A percentile compares a stretch with the other conserved stretches of the same genome.
phyloP scores from a whole-genome alignment of 1,140 invertebrate genomes.

The Uloborus diversus region DNA sequence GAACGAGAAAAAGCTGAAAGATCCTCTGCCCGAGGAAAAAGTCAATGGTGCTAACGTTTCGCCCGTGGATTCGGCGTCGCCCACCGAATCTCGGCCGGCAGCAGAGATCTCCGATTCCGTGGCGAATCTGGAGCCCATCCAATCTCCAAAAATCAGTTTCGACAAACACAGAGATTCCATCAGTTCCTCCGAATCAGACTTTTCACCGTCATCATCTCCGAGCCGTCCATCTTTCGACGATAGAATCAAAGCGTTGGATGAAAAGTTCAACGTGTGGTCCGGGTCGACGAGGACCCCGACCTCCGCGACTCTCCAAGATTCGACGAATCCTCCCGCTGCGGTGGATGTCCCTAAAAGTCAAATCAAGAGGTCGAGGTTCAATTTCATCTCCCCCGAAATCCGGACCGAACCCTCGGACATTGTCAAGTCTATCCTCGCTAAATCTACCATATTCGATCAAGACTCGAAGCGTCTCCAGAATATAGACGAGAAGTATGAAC shows the following conservation, averaged over 20 bases:
- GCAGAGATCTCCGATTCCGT: slow-evolving; percentile 17
- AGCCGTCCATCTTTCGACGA: slow-evolving; percentile 76
- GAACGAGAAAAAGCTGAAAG: slow-evolving; percentile 42
- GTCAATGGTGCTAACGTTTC: slow-evolving; percentile 29
- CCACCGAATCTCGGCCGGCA: slow-evolving; percentile 9
- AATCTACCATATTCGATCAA: slow-evolving; percentile 94
- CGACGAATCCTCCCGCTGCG: slow-evolving; percentile 55
- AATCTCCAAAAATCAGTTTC: slow-evolving; percentile 36
- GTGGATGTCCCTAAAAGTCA: slow-evolving; percentile 69
- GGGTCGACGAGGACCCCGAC: slow-evolving; percentile 58
- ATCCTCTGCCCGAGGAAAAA: slow-evolving; percentile 21
- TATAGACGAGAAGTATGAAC: slow-evolving; percentile 84
- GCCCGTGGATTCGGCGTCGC: slow-evolving; percentile 11
- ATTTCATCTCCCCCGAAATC: slow-evolving; percentile 38
- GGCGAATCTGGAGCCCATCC: slow-evolving; percentile 31
- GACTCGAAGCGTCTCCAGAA: slow-evolving; percentile 93
- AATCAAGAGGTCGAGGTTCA: slow-evolving; percentile 64
- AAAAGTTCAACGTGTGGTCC: slow-evolving; percentile 91
- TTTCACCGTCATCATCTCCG: slow-evolving; percentile 61
- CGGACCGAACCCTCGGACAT: slow-evolving; percentile 85
- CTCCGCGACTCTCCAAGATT: slow-evolving; percentile 48
- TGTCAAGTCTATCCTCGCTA: slow-evolving; percentile 88
- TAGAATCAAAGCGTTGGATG: slow-evolving; percentile 85
- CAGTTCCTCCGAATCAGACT: slow-evolving; percentile 64
- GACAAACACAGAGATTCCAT: slow-evolving; percentile 33